Evolutionary conservation across 2,113 vertebrate genomes (phyloP), one percentile per base, ranked within the genome.

Genomic region (Accipiter virgatus): DNA sequence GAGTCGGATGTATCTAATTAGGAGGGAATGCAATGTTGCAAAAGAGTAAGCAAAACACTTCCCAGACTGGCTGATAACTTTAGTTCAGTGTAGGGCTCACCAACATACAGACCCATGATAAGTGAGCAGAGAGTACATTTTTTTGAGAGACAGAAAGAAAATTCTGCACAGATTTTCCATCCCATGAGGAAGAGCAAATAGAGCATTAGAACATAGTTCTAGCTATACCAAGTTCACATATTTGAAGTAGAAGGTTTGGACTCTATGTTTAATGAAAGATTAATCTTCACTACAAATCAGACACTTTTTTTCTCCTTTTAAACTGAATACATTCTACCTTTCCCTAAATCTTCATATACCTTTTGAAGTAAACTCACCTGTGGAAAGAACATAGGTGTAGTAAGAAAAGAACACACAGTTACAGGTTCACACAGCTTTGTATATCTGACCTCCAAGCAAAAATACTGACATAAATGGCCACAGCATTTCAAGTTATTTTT

Each of bases 11-110:
- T 53, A 88, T 95, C 97, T 95, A 97, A 98, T 97, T 97, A 97
- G 93, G 81, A 95, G 78, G 87, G 97, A 98, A 97, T 96, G 97
- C 81, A 94, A 61, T 81, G 82, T 96, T 94, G 94, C 97, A 95
- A 95, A 96, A 97, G 91, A 96, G 80, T 96, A 97, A 96, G 89
- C 88, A 97, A 95, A 98, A 86, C 50, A 45, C 55, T 96, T 97
- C 90, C 90, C 89, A 95, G 83, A 75, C 88, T 78, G 79, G 55
- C 66, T 93, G 89, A 94, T 96, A 97, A 89, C 52, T 91, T 50
- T 4, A 94, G 62, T 72, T 91, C 86, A 95, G 11, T 8, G 21
- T 26, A 74, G 75, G 61, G 73, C 87, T 93, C 77, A 91, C 53
- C 77, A 93, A 42, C 66, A 92, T 23, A 87, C 59, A 95, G 73